Conservation (phyloP, 2,888 invertebrate species). For the Caenorhabditis sp. region DNA sequence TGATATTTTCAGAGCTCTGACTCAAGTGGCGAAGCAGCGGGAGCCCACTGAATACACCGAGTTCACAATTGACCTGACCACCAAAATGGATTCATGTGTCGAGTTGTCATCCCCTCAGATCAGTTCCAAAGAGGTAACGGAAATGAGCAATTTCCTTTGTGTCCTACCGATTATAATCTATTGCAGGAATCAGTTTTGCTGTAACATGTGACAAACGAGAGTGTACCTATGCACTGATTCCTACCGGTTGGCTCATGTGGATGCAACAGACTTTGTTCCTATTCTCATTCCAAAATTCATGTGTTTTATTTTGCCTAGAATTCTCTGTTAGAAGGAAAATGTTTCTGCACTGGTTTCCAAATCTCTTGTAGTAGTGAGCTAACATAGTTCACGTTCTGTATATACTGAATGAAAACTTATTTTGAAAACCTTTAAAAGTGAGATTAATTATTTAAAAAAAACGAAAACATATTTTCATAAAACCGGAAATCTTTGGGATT, state of each 20-base stretch:
- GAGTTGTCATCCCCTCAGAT: conserved; percentile 73
- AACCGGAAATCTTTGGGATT: not conserved
- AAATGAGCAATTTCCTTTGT: not conserved
- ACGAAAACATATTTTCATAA: conserved; percentile 4
- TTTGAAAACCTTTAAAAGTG: too few relatives aligned
- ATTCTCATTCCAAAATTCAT: conserved; percentile 27
- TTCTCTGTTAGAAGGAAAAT: not conserved
- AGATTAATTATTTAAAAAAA: too few relatives aligned
- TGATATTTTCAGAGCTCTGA: conserved; percentile 59
- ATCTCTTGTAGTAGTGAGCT: conserved; percentile 4
- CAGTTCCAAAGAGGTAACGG: conserved; percentile 60
- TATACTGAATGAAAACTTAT: not conserved
- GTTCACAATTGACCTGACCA: conserved; percentile 72
- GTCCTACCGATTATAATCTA: not conserved
- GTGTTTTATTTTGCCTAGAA: conserved; percentile 2
- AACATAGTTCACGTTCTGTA: not conserved
- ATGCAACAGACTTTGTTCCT: conserved; percentile 8
- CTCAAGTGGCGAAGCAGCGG: conserved; percentile 60
- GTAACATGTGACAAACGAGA: conserved; percentile 20
- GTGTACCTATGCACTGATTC: conserved; percentile 49
- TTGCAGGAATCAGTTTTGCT: conserved; percentile 73
- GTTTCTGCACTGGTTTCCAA: conserved; percentile 25
- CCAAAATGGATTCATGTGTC: conserved; percentile 75
- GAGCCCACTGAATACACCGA: conserved; percentile 71
- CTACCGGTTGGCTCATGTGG: conserved; percentile 23